Evolutionary conservation across 1,140 invertebrate genomes (phyloP), one percentile per base, ranked within the genome.

Genomic region (Drosophila aff.): DNA sequence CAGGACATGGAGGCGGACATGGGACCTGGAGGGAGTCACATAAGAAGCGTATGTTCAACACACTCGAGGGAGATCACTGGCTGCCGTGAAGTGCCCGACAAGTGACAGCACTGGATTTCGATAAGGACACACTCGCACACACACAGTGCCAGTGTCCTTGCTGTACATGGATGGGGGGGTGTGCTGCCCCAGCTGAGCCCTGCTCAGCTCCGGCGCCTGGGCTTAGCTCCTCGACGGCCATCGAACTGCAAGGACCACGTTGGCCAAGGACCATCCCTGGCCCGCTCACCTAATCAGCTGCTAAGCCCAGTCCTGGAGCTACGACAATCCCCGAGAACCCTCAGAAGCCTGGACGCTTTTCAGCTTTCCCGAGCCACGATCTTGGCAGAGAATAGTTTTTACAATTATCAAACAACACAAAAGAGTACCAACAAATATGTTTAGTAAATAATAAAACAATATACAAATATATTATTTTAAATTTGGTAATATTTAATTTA

Each of bases 51-150:
- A 90, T 90, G 85, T 89, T 90, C 74, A 90, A 81, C 85, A 81
- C 81, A 90, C 84, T 89, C 84, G 52, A 79, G 85, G 84, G 84
- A 89, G 85, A 89, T 89, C 84, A 90, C 60, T 90, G 81, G 77
- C 84, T 81, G 76, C 73, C 80, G 79, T 82, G 84, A 87, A 90
- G 77, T 87, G 84, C 58, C 75, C 67, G 75, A 79, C 76, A 79
- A 79, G 76, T 79, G 76, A 79, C 67, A 79, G 76, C 76, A 71
- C 66, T 79, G 76, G 76, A 79, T 79, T 79, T 68, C 75, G 75
- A 77, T 77, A 77, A 61, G 74, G 49, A 77, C 75, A 33, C n/a
- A 31, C 10, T 6, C 16, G 28, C 26, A 50, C 31, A 77, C 75
- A 11, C 26, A 49, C 75, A 76, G 67, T 61, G 55, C 16, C 43